Evolutionary conservation across 1,140 invertebrate genomes (phyloP).

Genomic region (Apis cerana): DNA sequence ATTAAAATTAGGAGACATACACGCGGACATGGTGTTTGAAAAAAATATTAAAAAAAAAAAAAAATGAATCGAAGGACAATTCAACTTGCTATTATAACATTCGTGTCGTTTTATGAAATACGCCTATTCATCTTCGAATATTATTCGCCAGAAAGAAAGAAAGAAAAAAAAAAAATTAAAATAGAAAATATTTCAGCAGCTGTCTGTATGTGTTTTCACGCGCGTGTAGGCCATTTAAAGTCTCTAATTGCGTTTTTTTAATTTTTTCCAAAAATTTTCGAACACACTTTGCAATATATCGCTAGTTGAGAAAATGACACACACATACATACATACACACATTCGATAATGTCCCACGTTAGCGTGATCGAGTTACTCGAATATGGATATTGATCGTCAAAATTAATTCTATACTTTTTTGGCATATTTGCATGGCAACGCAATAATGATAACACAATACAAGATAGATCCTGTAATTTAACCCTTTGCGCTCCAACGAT

Average conservation of each 20-base stretch:
- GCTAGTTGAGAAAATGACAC: slow-evolving; percentile 66
- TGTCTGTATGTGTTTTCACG: slow-evolving; percentile 50
- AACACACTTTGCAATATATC: slow-evolving; percentile 66
- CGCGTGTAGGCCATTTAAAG: slow-evolving; percentile 62
- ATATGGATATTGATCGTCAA: slow-evolving; percentile 20
- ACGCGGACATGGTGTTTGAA: slow-evolving; percentile 61
- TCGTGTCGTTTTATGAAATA: slow-evolving; percentile 57
- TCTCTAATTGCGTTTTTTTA: slow-evolving; percentile 57
- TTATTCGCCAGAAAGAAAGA: slow-evolving; percentile 29
- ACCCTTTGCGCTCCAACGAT: no score
- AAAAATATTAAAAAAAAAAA: slow-evolving; percentile 48
- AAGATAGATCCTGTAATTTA: not conserved
- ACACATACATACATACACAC: slow-evolving; percentile 14
- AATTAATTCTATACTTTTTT: not conserved
- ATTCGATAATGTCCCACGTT: slow-evolving; percentile 72
- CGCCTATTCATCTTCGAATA: slow-evolving; percentile 52
- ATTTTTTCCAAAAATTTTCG: slow-evolving; percentile 66
- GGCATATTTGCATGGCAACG: not conserved
- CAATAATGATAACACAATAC: not conserved
- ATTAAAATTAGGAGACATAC: slow-evolving; percentile 61
- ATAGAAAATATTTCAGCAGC: slow-evolving; percentile 53
- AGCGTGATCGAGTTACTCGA: slow-evolving; percentile 61
- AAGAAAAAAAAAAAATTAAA: slow-evolving; percentile 22
- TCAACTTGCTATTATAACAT: slow-evolving; percentile 28
- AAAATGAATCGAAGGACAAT: slow-evolving; percentile 54